Percentiles rank a stretch among this genome's conserved stretches.
Evolutionary conservation across 1,140 invertebrate genomes (phyloP).

Genomic region (Drosophila truncata): DNA sequence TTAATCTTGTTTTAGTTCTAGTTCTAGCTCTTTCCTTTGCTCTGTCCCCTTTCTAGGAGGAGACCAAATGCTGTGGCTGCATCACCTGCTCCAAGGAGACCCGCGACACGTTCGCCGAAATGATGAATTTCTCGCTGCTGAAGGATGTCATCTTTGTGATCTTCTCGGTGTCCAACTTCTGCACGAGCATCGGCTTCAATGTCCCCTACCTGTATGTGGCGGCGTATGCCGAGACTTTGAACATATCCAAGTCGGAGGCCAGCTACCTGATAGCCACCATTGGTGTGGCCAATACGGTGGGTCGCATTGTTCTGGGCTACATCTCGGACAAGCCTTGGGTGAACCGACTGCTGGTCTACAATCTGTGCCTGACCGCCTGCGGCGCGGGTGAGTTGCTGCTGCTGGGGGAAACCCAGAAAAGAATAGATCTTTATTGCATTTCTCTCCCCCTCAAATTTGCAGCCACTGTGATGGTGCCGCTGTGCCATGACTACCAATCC

Average conservation of each 20-base stretch:
- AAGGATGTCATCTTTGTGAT: slow-evolving; percentile 95
- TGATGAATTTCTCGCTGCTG: slow-evolving; percentile 94
- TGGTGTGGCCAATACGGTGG: slow-evolving; percentile 95
- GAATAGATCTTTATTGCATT: too few relatives aligned
- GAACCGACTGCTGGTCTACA: slow-evolving; percentile 95
- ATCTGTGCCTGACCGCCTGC: slow-evolving; percentile 93
- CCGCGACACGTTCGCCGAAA: slow-evolving; percentile 90
- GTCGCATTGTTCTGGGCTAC: slow-evolving; percentile 93
- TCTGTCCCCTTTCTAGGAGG: slow-evolving; percentile 50
- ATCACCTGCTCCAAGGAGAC: slow-evolving; percentile 87
- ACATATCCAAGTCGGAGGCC: slow-evolving; percentile 87
- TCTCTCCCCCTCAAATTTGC: slow-evolving; percentile 82
- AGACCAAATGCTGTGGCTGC: slow-evolving; percentile 85
- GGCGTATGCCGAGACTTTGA: slow-evolving; percentile 88
- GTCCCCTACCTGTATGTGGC: slow-evolving; percentile 95
- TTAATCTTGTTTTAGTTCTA: neutral
- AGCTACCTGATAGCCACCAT: slow-evolving; percentile 91
- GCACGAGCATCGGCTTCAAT: slow-evolving; percentile 98
- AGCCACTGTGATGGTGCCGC: slow-evolving; percentile 93
- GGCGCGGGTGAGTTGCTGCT: slow-evolving; percentile 89
- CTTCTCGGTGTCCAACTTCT: slow-evolving; percentile 97
- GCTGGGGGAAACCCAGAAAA: too few relatives aligned
- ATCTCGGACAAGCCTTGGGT: slow-evolving; percentile 95
- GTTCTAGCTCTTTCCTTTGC: neutral
- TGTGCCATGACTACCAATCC: slow-evolving; percentile 89